Evolutionary conservation across 2,888 invertebrate genomes (phyloP).

Genomic region (Subacronicta megacephala): DNA sequence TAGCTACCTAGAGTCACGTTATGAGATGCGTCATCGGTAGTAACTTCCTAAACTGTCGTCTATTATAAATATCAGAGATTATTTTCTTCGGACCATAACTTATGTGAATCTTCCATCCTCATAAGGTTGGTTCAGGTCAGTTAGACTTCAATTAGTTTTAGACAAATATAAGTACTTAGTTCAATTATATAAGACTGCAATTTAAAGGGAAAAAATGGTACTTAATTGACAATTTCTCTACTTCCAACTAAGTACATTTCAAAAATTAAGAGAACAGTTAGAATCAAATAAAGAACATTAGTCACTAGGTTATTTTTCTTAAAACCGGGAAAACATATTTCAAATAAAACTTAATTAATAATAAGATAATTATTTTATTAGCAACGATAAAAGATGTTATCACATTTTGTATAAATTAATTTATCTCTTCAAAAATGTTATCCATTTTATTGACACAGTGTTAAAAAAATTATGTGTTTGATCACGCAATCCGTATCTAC

Average conservation of each 20-base stretch:
- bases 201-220: too few relatives aligned
- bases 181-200: too few relatives aligned
- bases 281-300: conserved; percentile 2
- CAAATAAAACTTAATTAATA: conserved; percentile 40
- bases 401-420: conserved; percentile 14
- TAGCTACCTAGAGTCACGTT: neutral
- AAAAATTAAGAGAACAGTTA: neutral
- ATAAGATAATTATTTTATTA: conserved; percentile 41
- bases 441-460: conserved; percentile 27
- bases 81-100: conserved; percentile 16
- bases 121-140: too few relatives aligned
- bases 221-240: too few relatives aligned
- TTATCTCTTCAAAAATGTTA: conserved; percentile 43
- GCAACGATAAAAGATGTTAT: conserved; percentile 36
- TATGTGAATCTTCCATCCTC: too few relatives aligned
- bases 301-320: neutral
- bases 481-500: conserved; percentile 34
- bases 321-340: conserved; percentile 17
- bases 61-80: neutral
- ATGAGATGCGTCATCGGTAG: conserved; percentile 29
- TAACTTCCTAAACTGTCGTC: conserved; percentile 7
- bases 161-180: too few relatives aligned
- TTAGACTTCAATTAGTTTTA: too few relatives aligned
- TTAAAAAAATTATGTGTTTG: conserved; percentile 40
- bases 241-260: neutral